Evolutionary conservation across 2,888 invertebrate species (phyloP), one percentile per base, ranked within the genome.

Genomic region (Chesias legatella): DNA sequence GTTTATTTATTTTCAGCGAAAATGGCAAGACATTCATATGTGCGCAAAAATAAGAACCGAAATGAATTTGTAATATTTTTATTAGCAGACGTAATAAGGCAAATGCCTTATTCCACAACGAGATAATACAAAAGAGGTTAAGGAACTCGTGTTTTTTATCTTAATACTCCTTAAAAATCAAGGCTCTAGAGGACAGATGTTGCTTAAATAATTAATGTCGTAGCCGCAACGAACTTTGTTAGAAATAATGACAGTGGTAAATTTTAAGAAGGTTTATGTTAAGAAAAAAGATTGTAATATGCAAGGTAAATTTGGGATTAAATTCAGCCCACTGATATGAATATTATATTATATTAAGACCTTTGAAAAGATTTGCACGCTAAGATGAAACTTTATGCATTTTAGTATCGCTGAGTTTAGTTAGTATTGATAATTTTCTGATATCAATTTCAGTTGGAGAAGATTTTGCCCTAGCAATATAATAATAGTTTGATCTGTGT

Each of bases 1-100:
- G 75, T 79, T 80, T 85, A 83, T 84, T 85, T 85, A 83, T 82
- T 80, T 80, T 75, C 58, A 57, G 60, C 62, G 63, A 62, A 60
- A 73, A 84, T 65, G 63, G 70, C 72, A 22, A 26, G 73, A 79
- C 77, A 74, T 75, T 63, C 68, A 67, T 73, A 69, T 60, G 63
- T 73, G 13, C 28, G 24, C 24, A 56, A 48, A 59, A 57, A 56
- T 38, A 48, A 48, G 48, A 5, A 38, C 44, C 48, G 41, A 55
- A 60, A 60, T 65, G 60, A 66, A 57, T 61, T 56, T 51, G 34
- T 34, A 37, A 30, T 47, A 35, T 36, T 37, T 45, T 43, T 43
- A 21, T 9, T 37, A 23, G 25, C 28, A 49, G 13, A 17, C 13
- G 13, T 17, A 3, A 2, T 17, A n/a, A n/a, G n/a, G n/a, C n/a